Percentiles rank a stretch among this genome's conserved stretches.
phyloP scores from a whole-genome alignment of 2,888 invertebrate genomes.

The Unio delphinus region DNA sequence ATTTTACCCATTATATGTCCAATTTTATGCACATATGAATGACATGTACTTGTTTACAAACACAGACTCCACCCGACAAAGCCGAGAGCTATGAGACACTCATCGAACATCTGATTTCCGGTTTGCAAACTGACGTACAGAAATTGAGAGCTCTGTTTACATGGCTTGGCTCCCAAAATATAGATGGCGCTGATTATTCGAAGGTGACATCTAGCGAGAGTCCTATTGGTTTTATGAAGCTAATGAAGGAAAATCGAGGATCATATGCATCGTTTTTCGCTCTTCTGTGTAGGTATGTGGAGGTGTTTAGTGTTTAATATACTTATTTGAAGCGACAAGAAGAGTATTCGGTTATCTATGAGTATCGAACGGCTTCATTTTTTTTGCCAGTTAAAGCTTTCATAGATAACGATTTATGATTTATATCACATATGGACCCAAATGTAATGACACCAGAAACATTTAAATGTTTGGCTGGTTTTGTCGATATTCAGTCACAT shows the following conservation, averaged over 20 bases:
- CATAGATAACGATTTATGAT: too few species aligned
- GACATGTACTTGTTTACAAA: neutral
- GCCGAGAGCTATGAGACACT: conserved; percentile 22
- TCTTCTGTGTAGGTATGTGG: conserved; percentile 32
- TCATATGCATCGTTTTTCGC: conserved; percentile 35
- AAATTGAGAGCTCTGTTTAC: conserved; percentile 32
- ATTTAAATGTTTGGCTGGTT: too few species aligned
- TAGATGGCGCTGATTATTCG: conserved; percentile 16
- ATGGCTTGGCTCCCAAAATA: conserved; percentile 31
- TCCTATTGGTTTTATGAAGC: conserved; percentile 34
- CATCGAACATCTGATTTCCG: conserved; percentile 21
- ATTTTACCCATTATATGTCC: too few species aligned
- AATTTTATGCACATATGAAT: neutral
- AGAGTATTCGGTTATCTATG: too few species aligned
- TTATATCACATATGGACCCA: too few species aligned
- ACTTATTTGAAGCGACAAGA: too few species aligned
- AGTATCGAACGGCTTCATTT: too few species aligned
- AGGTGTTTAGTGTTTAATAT: too few species aligned
- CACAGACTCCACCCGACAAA: conserved; percentile 28
- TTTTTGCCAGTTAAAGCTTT: too few species aligned
- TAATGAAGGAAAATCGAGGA: conserved; percentile 26
- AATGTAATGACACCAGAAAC: too few species aligned
- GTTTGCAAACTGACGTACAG: conserved; percentile 27
- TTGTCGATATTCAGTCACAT: too few species aligned
- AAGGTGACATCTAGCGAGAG: conserved; percentile 25